Evolutionary conservation across 30 jellyfish, hydroid and myxozoan genomes (phyloP).

Genomic region (Turritopsis rubra): DNA sequence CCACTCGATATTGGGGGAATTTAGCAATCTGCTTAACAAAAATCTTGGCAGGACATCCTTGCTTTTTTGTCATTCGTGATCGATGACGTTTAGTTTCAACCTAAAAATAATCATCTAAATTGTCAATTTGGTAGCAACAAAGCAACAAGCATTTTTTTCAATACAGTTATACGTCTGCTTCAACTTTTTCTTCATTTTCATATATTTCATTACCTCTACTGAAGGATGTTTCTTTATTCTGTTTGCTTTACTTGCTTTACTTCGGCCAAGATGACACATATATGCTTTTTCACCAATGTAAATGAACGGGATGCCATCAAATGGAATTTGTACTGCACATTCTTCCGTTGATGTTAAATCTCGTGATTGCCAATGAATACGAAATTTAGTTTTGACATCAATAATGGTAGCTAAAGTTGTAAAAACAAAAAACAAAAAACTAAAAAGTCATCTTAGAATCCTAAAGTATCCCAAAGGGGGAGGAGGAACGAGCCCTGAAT

Average conservation of each 20-base stretch:
- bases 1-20: slow-evolving; percentile 27
- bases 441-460: neutral
- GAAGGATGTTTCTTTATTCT: neutral
- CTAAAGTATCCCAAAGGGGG: neutral
- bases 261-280: slow-evolving; percentile 41
- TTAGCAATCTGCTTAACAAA: slow-evolving; percentile 41
- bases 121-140: too few relatives aligned
- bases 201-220: slow-evolving; percentile 10
- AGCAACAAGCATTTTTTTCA: too few relatives aligned
- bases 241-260: slow-evolving; percentile 25
- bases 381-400: slow-evolving; percentile 31
- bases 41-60: slow-evolving; percentile 44
- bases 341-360: slow-evolving; percentile 40
- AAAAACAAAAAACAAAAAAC: neutral
- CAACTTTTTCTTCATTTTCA: too few relatives aligned
- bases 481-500: too few relatives aligned
- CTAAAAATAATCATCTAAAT: too few relatives aligned
- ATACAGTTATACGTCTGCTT: too few relatives aligned
- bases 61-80: slow-evolving; percentile 37
- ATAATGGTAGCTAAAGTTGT: slow-evolving; percentile 20
- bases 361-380: slow-evolving; percentile 47
- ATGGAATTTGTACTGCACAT: slow-evolving; percentile 47
- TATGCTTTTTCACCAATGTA: slow-evolving; percentile 43
- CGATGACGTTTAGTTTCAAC: slow-evolving; percentile 31
- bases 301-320: slow-evolving; percentile 31